Evolutionary conservation across 2,888 invertebrate genomes (phyloP).

Genomic region (Aphidius colemani): DNA sequence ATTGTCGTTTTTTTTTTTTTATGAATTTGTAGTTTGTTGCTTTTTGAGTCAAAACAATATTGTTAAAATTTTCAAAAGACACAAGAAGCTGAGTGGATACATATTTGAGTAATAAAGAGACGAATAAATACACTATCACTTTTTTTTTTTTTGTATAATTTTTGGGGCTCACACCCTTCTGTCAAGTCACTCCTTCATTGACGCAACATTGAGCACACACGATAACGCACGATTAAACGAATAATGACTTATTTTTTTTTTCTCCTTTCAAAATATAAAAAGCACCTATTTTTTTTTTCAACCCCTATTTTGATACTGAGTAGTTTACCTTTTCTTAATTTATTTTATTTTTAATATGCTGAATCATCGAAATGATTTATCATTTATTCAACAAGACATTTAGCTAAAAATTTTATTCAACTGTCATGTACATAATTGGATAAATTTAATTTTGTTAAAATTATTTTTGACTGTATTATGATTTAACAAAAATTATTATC

Average conservation of each 20-base stretch:
- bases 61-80: constrained; percentile 38
- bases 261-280: constrained; percentile 35
- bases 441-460: too few relatives aligned
- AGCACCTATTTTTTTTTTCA: constrained; percentile 29
- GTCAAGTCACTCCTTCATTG: constrained; percentile 55
- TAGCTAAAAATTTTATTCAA: too few relatives aligned
- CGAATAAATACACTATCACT: constrained; percentile 15
- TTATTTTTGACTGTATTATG: too few relatives aligned
- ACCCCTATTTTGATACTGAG: constrained; percentile 21
- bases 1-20: background rate
- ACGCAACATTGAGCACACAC: constrained; percentile 60
- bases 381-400: too few relatives aligned
- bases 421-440: too few relatives aligned
- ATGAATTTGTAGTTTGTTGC: constrained; percentile 50
- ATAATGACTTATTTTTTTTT: constrained; percentile 50
- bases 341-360: background rate
- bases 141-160: constrained; percentile 27
- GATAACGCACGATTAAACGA: constrained; percentile 60
- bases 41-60: constrained; percentile 52
- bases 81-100: too few relatives aligned
- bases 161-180: constrained; percentile 44
- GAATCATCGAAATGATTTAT: too few relatives aligned
- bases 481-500: too few relatives aligned
- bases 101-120: too few relatives aligned
- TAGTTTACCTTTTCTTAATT: background rate